phyloP scores from a whole-genome alignment of 2,113 vertebrate species.

The Haplochromis vanheusdeni region DNA sequence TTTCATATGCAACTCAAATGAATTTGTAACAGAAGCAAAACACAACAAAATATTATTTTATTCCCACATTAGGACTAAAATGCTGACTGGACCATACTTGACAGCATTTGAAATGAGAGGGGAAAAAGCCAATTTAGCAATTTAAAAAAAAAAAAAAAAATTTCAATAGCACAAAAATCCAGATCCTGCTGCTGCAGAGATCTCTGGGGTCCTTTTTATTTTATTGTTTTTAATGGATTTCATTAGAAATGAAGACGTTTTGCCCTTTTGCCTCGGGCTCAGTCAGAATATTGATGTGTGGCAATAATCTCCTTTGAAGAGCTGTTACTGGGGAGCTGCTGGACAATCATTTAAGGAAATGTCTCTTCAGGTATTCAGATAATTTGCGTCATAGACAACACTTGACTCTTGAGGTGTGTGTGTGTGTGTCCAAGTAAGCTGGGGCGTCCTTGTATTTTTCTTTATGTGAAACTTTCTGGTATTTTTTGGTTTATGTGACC shows the following conservation, averaged over 20 bases:
- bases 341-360: background rate
- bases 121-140: background rate
- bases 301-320: background rate
- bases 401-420: background rate
- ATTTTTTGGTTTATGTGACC: background rate
- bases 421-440: background rate
- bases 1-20: background rate
- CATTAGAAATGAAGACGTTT: background rate
- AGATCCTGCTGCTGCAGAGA: background rate
- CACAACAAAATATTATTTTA: background rate
- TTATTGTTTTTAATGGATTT: background rate
- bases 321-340: fast-evolving
- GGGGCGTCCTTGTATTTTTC: fast-evolving
- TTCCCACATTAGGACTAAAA: background rate
- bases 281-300: background rate
- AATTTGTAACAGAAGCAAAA: background rate
- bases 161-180: background rate
- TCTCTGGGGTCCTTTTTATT: background rate
- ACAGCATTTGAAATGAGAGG: fast-evolving
- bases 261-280: background rate
- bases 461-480: fast-evolving
- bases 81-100: background rate
- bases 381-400: background rate
- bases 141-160: too few species aligned
- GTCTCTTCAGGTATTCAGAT: background rate